Percentiles rank a stretch among this genome's conserved stretches.
phyloP scores from a whole-genome alignment of 2,888 invertebrate genomes.

The Hololepta plana region DNA sequence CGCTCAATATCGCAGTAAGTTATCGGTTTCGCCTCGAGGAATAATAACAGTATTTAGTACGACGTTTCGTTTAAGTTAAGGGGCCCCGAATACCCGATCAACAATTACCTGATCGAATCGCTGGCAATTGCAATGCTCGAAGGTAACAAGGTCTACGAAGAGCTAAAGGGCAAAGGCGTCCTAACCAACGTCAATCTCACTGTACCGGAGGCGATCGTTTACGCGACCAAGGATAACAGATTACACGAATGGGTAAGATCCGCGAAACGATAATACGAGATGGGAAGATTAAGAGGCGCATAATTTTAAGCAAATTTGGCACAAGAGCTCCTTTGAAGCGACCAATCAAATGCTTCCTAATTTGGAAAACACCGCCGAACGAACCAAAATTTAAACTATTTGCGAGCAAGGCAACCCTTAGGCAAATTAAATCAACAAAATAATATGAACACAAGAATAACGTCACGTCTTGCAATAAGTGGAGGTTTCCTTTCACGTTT shows the following conservation, averaged over 20 bases:
- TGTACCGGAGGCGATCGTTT: conserved; percentile 33
- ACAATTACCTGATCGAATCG: conserved; percentile 23
- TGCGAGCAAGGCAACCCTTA: too few relatives aligned
- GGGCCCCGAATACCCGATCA: conserved; percentile 10
- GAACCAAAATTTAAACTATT: too few relatives aligned
- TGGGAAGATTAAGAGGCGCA: too few relatives aligned
- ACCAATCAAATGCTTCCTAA: too few relatives aligned
- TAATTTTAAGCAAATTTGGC: too few relatives aligned
- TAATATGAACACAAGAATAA: too few relatives aligned
- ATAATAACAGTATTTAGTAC: not conserved
- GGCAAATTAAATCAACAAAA: too few relatives aligned
- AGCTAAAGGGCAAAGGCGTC: conserved; percentile 24
- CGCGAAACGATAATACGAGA: too few relatives aligned
- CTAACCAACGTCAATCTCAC: conserved; percentile 30
- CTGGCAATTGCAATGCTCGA: conserved; percentile 36
- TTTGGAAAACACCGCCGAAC: too few relatives aligned
- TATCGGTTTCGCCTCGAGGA: not conserved
- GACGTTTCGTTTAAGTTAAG: conserved; percentile 7
- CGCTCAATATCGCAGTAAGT: conserved; percentile 18
- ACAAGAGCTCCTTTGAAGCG: too few relatives aligned
- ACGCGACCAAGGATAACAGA: conserved; percentile 21
- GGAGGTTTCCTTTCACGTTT: too few relatives aligned
- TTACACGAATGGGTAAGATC: conserved; percentile 25
- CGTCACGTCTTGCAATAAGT: too few relatives aligned
- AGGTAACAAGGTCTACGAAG: conserved; percentile 37